Conservation (phyloP, 2,797 vertebrate species). For the Ammospiza maritima region DNA sequence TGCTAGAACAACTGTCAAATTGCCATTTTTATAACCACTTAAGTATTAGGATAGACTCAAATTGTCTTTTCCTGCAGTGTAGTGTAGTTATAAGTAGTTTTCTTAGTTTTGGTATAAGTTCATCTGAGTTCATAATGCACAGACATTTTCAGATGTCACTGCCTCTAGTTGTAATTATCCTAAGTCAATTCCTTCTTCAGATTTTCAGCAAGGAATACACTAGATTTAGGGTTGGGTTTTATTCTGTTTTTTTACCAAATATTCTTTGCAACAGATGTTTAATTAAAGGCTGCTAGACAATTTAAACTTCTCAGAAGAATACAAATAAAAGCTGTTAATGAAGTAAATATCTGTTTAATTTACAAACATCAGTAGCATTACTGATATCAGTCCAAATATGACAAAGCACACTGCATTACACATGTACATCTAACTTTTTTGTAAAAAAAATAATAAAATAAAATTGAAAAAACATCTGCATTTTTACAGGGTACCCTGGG, state of each 20-base stretch:
- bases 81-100: not conserved
- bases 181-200: not conserved
- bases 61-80: not conserved
- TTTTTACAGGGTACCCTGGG: conserved; percentile 89
- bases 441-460: conserved; percentile 76
- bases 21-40: not conserved
- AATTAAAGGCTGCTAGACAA: conserved; percentile 24
- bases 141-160: not conserved
- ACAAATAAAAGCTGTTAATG: conserved; percentile 79
- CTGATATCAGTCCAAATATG: conserved; percentile 94
- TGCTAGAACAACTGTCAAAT: not conserved
- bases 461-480: conserved; percentile 83
- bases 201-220: conserved; percentile 35
- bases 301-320: conserved; percentile 71
- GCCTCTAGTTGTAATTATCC: not conserved
- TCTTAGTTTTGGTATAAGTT: not conserved
- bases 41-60: not conserved
- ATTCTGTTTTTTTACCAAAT: conserved; percentile 8
- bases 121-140: not conserved
- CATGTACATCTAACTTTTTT: conserved; percentile 81
- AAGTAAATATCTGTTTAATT: conserved; percentile 99
- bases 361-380: conserved; percentile 95
- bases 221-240: conserved; percentile 1
- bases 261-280: conserved; percentile 15
- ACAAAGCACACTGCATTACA: conserved; percentile 90